Evolutionary conservation across 2,113 vertebrate genomes (phyloP).

Genomic region (Amia ocellicauda): DNA sequence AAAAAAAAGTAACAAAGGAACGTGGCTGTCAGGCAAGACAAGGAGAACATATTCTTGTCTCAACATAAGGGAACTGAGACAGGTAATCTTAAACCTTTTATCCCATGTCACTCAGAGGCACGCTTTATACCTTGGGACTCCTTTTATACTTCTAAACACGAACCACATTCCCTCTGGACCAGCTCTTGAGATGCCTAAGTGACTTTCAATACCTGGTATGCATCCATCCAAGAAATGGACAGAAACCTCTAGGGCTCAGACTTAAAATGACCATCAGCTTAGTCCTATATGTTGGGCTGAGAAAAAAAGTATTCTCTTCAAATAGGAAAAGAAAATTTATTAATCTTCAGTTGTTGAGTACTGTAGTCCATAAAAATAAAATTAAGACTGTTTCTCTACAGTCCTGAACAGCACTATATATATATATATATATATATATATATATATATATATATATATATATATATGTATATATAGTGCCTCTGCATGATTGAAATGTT

Average conservation of each 20-base stretch:
- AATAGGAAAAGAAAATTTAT: too few relatives aligned
- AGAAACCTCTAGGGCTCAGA: too few relatives aligned
- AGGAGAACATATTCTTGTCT: neutral
- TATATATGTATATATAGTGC: slow-evolving; percentile 4
- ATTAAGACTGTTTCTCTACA: too few relatives aligned
- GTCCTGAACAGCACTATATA: neutral
- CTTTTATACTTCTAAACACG: neutral
- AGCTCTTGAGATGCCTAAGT: neutral
- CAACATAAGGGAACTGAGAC: neutral
- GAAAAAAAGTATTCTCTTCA: too few relatives aligned
- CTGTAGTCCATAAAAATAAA: too few relatives aligned
- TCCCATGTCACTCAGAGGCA: neutral
- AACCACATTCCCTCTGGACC: neutral
- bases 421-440: slow-evolving; percentile 16
- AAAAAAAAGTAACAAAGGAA: neutral
- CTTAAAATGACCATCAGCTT: too few relatives aligned
- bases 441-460: slow-evolving; percentile 16
- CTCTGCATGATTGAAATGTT: neutral
- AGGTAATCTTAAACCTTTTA: neutral
- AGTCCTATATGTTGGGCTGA: too few relatives aligned
- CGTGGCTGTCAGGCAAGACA: neutral
- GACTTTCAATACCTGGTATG: neutral
- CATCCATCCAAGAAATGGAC: neutral
- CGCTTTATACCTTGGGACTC: neutral
- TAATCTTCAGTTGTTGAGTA: too few relatives aligned